Base-by-base conservation (phyloP, 2,113 vertebrate species). In the Atlantisia rogersi region DNA sequence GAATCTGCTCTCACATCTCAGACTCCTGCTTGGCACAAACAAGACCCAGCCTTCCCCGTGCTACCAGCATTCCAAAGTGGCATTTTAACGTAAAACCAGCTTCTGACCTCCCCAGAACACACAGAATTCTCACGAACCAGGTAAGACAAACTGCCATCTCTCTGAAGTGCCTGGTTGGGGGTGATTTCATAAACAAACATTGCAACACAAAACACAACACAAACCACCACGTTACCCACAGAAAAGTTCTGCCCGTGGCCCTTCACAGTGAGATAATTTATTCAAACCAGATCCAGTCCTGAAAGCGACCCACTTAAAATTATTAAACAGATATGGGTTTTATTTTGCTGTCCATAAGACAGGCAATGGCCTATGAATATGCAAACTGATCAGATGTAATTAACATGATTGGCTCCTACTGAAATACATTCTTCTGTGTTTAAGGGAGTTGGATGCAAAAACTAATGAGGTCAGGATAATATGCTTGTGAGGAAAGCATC, bases 271-370 rank as follows among this genome's bases (percentile, higher is more conserved):
- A 92, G 90, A 92, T 98, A 97, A 98, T 98, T 97, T 98, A 98
- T 98, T 98, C 97, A 97, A 98, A 98, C 94, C 88, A 98, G 97
- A 98, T 97, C 97, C 97, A 96, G 94, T 96, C 97, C 96, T 97
- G 96, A 97, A 97, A 98, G 97, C 97, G 97, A 98, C 97, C 97
- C 97, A 98, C 97, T 98, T 98, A 98, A 97, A 97, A 98, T 97
- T 98, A 98, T 98, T 97, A 97, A 98, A 98, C 97, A 97, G 94
- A 97, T 93, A 97, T 9, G 56, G 88, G 97, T 96, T 97, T 98
- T 98, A 97, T 97, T 98, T 97, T 97, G 96, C 97, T 98, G 97
- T 97, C 97, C 97, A 98, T 98, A 97, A 98, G 98, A 96, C 94
- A 97, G 95, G 97, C 97, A 96, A 78, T 88, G 94, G 82, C 96